A percentile compares a stretch with the other conserved stretches of the same genome.
Conservation (phyloP, 2,113 vertebrate genomes). For the Hiodon tergisus region DNA sequence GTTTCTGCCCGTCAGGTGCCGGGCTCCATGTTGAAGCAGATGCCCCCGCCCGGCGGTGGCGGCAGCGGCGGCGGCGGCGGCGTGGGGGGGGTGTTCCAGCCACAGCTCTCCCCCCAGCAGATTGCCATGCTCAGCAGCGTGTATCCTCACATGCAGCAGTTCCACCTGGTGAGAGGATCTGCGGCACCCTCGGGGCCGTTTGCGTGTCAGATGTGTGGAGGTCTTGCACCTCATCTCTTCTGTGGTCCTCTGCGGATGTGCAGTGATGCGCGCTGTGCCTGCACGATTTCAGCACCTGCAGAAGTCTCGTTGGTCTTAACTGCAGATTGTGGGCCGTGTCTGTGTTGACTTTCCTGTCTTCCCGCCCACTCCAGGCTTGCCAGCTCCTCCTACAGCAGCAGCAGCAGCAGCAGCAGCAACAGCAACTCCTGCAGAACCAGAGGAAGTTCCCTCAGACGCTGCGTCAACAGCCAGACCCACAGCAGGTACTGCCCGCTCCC, state of each 20-base stretch:
- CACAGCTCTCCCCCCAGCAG: constrained; percentile 95
- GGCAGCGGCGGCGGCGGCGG: constrained; percentile 64
- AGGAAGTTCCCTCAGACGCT: constrained; percentile 91
- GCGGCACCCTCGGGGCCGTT: not conserved
- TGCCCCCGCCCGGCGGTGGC: constrained; percentile 84
- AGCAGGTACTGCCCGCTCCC: constrained; percentile 69
- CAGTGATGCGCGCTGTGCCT: not conserved
- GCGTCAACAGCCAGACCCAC: constrained; percentile 86
- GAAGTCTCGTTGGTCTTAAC: too few relatives aligned
- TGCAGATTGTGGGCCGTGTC: not conserved
- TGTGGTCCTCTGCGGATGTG: not conserved
- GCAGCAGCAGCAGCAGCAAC: constrained; percentile 64
- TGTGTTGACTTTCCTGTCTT: not conserved
- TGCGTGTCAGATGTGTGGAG: not conserved
- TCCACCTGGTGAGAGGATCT: constrained; percentile 81
- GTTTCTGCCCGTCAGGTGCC: constrained; percentile 71
- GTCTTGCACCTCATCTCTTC: not conserved
- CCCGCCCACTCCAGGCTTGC: constrained; percentile 69
- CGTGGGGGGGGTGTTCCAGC: constrained; percentile 66
- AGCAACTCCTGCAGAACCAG: constrained; percentile 90
- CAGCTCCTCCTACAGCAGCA: constrained; percentile 87
- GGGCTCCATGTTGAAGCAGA: constrained; percentile 94
- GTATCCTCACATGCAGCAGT: constrained; percentile 89
- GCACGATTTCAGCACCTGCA: too few relatives aligned
- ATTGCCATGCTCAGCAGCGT: constrained; percentile 98